Evolutionary conservation across 2,113 vertebrate species (phyloP), one percentile per base, ranked within the genome.

Genomic region (Poicephalus gulielmi): DNA sequence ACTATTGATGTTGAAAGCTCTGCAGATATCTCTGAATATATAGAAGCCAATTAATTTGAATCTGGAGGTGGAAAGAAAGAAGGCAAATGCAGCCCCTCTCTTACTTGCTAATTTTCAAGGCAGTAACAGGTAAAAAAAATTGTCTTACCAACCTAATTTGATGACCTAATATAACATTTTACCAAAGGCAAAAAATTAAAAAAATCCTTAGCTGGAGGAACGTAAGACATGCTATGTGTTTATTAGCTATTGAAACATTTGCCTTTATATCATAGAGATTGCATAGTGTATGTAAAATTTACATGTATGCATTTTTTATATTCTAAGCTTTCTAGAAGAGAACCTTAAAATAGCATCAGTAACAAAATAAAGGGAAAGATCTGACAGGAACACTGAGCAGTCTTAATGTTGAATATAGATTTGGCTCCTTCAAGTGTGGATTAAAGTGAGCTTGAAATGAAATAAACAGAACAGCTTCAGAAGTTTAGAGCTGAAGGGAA

Each of bases 401-500:
- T 84, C 53, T 88, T 74, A 92, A 30, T 4, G 13, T 64, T 96
- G 95, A 93, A 96, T 94, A 83, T 76, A 91, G 78, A 87, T 93
- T 94, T 96, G 85, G 57, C 74, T 92, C 77, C 82, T 96, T 84
- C 92, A 94, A 37, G 76, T 92, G 46, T 86, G 68, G 67, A 95
- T 92, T 97, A 87, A 92, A 97, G 64, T 68, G 55, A 92, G 50
- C 62, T 95, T 92, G 89, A 97, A 96, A 90, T 90, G 94, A 95
- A 95, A 96, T 95, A 94, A 97, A 95, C 86, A 97, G 75, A 53
- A 46, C 22, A 92, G 53, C 93, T 85, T 96, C 94, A 95, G 93
- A 93, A 96, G 84, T 93, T 96, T 92, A 95, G 84, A 95, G 68
- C 90, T 94, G 69, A 97, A 95, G 71, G 86, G 88, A 97, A 97